Percentiles rank a stretch among this genome's conserved stretches.
phyloP scores from a whole-genome alignment of 2,888 invertebrate genomes.

The Smittia aterrima region DNA sequence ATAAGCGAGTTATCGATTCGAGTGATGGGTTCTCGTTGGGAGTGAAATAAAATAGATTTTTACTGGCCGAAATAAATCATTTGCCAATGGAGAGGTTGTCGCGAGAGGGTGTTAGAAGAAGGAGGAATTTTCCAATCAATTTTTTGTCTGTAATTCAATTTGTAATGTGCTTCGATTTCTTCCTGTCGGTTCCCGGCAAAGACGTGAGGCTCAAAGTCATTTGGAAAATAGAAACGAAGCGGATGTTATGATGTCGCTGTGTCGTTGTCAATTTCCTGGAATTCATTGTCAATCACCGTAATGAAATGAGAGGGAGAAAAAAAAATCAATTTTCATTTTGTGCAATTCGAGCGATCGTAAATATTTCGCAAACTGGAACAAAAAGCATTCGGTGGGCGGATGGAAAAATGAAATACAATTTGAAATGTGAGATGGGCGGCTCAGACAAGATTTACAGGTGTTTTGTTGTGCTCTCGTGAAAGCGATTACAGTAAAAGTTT shows the following conservation, averaged over 20 bases:
- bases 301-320: not conserved
- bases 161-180: slow-evolving; percentile 12
- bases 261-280: slow-evolving; percentile 12
- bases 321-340: slow-evolving; percentile 2
- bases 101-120: not conserved
- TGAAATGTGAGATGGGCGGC: slow-evolving; percentile 6
- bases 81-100: not conserved
- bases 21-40: not conserved
- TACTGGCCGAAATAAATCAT: slow-evolving; percentile 13
- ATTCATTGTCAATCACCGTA: slow-evolving; percentile 8
- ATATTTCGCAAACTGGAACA: not conserved
- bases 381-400: not conserved
- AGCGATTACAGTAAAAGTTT: not conserved
- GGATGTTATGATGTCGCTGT: slow-evolving; percentile 18
- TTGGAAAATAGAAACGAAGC: not conserved
- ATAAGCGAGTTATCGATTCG: not conserved
- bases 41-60: not conserved
- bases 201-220: not conserved
- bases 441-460: not conserved
- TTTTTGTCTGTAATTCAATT: slow-evolving; percentile 15
- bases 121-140: not conserved
- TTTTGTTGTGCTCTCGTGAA: not conserved
- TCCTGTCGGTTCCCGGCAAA: slow-evolving; percentile 1
- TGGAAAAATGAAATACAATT: not conserved
- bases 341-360: not conserved